Conservation (phyloP, 2,797 vertebrate genomes). For the Orientallactaga sibirica region DNA sequence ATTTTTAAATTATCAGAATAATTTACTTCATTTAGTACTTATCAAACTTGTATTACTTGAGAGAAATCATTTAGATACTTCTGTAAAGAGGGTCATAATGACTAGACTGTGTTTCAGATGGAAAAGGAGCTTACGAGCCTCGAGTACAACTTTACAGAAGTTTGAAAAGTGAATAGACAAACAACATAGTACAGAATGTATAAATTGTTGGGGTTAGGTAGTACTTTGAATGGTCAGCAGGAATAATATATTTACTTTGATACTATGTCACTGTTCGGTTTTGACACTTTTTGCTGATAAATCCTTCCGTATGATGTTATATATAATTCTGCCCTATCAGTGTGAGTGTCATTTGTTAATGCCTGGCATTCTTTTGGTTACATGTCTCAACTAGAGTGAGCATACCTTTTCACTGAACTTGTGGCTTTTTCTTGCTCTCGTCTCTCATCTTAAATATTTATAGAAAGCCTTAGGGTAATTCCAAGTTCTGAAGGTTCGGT, state of each 20-base stretch:
- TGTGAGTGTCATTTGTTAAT: neutral
- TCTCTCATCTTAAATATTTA: conserved; percentile 84
- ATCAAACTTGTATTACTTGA: conserved; percentile 7
- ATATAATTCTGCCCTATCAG: conserved; percentile 36
- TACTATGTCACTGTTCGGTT: neutral
- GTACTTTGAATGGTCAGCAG: conserved; percentile 3
- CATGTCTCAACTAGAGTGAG: conserved; percentile 74
- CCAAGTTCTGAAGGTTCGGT: conserved; percentile 84
- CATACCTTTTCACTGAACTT: conserved; percentile 80
- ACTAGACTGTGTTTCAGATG: conserved; percentile 27
- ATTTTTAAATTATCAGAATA: neutral
- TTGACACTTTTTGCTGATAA: neutral
- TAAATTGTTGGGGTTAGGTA: neutral
- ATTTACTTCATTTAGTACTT: conserved; percentile 35
- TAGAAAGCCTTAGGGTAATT: conserved; percentile 84
- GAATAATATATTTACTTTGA: neutral
- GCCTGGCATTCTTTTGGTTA: conserved; percentile 34
- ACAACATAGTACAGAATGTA: neutral
- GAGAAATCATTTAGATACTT: conserved; percentile 52
- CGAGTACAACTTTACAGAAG: neutral
- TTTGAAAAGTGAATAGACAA: conserved; percentile 9
- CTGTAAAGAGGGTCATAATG: neutral
- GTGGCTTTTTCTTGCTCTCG: conserved; percentile 82
- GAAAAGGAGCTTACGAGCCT: conserved; percentile 25
- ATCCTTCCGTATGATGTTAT: neutral